phyloP scores from a whole-genome alignment of 2,113 vertebrate genomes.

The Ellobius talpinus region DNA sequence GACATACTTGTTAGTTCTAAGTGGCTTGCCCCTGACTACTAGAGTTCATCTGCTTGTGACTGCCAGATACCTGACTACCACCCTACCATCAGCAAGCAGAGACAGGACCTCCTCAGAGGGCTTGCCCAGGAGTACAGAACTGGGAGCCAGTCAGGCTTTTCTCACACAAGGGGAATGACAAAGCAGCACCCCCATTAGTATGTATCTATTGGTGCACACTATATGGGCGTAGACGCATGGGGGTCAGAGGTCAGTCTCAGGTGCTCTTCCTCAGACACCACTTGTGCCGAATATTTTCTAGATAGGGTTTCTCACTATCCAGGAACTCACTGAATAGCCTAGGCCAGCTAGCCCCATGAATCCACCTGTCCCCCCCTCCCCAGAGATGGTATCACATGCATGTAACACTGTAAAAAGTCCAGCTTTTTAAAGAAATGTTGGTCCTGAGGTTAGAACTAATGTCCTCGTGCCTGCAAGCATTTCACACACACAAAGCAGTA shows the following conservation, averaged over 20 bases:
- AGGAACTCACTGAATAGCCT: background rate
- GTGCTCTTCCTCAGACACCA: background rate
- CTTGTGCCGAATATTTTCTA: background rate
- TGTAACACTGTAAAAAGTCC: background rate
- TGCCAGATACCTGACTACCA: background rate
- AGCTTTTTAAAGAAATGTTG: background rate
- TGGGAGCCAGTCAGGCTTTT: background rate
- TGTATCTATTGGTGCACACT: background rate
- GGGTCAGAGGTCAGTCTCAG: background rate
- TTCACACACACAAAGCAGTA: background rate
- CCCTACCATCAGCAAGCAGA: slow-evolving; percentile 11
- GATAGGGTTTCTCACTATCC: background rate
- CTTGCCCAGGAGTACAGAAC: background rate
- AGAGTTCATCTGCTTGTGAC: background rate
- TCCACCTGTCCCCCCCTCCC: background rate
- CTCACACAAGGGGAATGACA: background rate
- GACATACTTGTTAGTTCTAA: background rate
- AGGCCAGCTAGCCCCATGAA: background rate
- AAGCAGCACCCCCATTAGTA: background rate
- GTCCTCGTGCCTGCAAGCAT: background rate
- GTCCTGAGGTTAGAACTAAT: background rate
- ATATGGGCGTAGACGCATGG: no score
- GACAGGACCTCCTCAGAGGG: background rate
- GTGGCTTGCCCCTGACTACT: background rate
- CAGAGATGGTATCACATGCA: background rate